Percentiles rank a stretch among this genome's conserved stretches.
Conservation (phyloP, 2,797 vertebrate species). For the Thamnophis elegans region DNA sequence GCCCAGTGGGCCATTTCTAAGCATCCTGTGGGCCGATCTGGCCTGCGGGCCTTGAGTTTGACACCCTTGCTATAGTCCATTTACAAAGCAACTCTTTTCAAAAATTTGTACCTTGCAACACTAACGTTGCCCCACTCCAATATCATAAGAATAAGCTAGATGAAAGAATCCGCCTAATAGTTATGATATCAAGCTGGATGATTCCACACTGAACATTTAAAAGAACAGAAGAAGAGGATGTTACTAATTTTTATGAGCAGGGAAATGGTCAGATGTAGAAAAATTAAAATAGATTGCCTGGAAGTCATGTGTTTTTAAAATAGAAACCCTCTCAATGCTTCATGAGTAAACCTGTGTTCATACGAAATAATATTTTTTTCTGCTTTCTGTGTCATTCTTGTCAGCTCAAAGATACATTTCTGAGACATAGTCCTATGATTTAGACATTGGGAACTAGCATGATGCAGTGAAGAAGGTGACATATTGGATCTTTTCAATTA, state of each 20-base stretch:
- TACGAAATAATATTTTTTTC: not conserved
- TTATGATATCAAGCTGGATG: not conserved
- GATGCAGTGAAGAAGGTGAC: not conserved
- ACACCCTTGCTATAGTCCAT: too few species aligned
- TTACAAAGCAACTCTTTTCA: not conserved
- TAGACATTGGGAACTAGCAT: not conserved
- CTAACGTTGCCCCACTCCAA: not conserved
- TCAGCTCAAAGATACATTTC: not conserved
- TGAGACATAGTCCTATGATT: not conserved
- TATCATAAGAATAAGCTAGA: not conserved
- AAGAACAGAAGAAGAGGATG: not conserved
- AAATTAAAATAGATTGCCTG: not conserved
- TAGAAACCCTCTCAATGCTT: not conserved
- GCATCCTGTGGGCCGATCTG: too few species aligned
- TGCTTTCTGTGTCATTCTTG: not conserved
- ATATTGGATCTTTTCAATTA: not conserved
- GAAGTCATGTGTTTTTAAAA: not conserved
- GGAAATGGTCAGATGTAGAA: not conserved
- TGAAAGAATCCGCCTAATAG: too few species aligned
- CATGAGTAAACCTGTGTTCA: not conserved
- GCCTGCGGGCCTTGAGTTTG: too few species aligned
- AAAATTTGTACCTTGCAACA: not conserved
- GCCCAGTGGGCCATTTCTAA: too few species aligned
- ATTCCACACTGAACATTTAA: not conserved
- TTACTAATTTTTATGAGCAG: not conserved